phyloP scores from a whole-genome alignment of 2,113 vertebrate genomes.

The Crotalus horridus region DNA sequence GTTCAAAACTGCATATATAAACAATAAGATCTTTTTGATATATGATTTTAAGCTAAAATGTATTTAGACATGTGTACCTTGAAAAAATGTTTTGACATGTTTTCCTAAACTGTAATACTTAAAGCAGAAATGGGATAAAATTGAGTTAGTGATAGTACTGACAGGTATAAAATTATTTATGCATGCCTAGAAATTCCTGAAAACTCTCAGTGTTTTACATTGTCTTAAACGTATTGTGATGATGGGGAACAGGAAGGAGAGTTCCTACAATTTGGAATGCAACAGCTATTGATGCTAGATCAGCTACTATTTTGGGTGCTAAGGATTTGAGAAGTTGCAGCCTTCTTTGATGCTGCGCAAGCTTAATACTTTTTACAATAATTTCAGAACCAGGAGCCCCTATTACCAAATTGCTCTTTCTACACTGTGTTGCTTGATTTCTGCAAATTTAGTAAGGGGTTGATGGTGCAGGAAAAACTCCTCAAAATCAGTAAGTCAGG shows the following conservation, averaged over 20 bases:
- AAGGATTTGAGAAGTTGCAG: neutral
- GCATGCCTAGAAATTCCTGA: neutral
- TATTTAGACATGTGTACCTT: neutral
- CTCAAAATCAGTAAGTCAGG: neutral
- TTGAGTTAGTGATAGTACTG: neutral
- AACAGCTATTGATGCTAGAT: neutral
- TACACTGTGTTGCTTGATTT: neutral
- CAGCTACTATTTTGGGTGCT: neutral
- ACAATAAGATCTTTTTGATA: neutral
- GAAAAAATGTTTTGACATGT: neutral
- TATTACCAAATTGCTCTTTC: neutral
- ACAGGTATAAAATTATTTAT: neutral
- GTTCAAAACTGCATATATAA: too few species aligned
- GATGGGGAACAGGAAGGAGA: neutral
- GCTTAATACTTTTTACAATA: neutral
- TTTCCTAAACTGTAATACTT: neutral
- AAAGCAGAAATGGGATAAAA: neutral
- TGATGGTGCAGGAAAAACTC: neutral
- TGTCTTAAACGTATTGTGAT: neutral
- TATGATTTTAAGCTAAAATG: neutral
- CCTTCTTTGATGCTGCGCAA: neutral
- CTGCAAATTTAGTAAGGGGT: neutral
- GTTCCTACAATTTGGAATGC: neutral
- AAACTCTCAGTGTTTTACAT: neutral
- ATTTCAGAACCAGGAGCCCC: neutral